Evolutionary conservation across 2,797 vertebrate genomes (phyloP), one percentile per base, ranked within the genome.

Genomic region (Tachyglossus aculeatus): DNA sequence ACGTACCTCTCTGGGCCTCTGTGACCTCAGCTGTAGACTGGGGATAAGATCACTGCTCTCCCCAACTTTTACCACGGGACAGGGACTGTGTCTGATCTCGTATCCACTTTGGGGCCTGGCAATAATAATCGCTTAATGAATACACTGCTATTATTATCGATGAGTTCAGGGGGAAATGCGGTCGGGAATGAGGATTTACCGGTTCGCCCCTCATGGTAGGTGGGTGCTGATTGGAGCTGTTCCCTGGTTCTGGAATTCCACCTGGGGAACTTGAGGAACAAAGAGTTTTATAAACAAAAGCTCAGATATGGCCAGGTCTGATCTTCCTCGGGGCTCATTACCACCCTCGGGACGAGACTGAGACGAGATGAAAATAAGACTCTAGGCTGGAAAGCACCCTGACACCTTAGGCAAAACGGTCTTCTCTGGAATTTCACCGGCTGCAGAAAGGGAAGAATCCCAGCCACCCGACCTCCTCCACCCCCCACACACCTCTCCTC

Each of bases 341-440:
- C 80, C 69, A 82, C 78, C 58, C 56, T 81, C 50, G 32, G 76
- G 60, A 85, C 81, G 85, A 84, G 74, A 83, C 54, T 59, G n/a
- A 77, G 77, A 81, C 86, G 74, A 87, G 83, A 87, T 85, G 80
- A 87, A 81, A 87, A 83, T 80, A 80, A 85, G 85, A 78, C 75
- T 80, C 60, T 47, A 55, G 66, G 78, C 75, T 83, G 76, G 81
- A 85, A 83, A 81, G 56, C 80, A 65, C 74, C 72, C 78, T 76
- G 69, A 68, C 83, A 83, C 85, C 81, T 48, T 80, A 87, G 83
- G 83, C 81, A 64, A 87, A 87, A 83, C 81, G 78, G 76, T 44
- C 68, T 77, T 52, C 43, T 33, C 9, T 83, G 31, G 52, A 56
- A 64, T 45, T 76, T 65, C 74, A 74, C 69, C 68, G 41, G 80